These are phyloP conservation scores for Anoplophora glabripennis DNA, from an alignment of 1,140 invertebrate species.

Conservation along the genomic window DNA sequence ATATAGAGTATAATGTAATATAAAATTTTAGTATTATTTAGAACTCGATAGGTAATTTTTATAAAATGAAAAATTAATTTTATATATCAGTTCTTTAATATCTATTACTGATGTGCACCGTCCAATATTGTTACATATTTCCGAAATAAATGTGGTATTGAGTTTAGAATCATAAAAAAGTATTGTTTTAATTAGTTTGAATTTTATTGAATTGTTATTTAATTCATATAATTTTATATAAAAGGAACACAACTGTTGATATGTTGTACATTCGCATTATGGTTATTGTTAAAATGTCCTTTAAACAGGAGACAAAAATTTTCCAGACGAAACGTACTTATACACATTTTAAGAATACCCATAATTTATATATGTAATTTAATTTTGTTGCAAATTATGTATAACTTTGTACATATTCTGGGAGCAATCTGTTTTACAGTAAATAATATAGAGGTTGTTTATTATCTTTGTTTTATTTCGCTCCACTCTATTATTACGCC, in stretches of 20 bases:
- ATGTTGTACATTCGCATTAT: neutral
- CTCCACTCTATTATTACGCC: neutral
- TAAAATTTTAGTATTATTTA: conserved; percentile 17
- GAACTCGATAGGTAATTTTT: conserved; percentile 11
- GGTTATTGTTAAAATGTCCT: neutral
- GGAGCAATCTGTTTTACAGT: conserved; percentile 38
- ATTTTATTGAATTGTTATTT: conserved; percentile 41
- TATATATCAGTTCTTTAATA: too few species aligned
- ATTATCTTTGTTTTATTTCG: conserved; percentile 17
- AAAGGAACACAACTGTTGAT: neutral
- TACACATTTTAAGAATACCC: conserved; percentile 17
- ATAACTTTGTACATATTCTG: conserved; percentile 37
- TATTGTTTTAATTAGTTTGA: conserved; percentile 32
- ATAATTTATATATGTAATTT: conserved; percentile 9
- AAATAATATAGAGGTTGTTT: conserved; percentile 34
- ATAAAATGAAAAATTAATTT: neutral
- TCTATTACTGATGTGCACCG: conserved; percentile 10
- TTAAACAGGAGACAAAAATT: conserved; percentile 4
- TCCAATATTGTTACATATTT: conserved; percentile 27
- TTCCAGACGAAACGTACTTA: conserved; percentile 15
- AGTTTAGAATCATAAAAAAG: conserved; percentile 15
- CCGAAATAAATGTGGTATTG: conserved; percentile 14
- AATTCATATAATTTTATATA: conserved; percentile 36
- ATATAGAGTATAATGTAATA: conserved; percentile 24
- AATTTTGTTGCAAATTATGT: conserved; percentile 26